phyloP scores from a whole-genome alignment of 2,797 vertebrate species.

The Lerista edwardsae region DNA sequence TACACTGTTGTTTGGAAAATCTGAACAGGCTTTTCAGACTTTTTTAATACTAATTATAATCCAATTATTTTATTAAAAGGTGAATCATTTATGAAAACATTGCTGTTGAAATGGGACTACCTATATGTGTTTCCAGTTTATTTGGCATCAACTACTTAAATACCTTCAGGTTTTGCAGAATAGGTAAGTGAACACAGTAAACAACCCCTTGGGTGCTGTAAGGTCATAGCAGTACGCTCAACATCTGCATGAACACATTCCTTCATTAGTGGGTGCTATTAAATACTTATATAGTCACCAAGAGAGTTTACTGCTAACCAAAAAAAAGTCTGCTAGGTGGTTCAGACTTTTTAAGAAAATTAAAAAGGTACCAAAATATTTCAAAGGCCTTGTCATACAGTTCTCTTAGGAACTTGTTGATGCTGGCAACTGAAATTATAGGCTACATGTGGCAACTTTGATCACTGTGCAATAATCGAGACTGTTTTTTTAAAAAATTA shows the following conservation, averaged over 20 bases:
- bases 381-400: not conserved
- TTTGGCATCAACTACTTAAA: constrained; percentile 31
- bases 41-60: constrained; percentile 45
- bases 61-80: constrained; percentile 39
- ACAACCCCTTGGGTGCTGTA: constrained; percentile 44
- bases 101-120: constrained; percentile 47
- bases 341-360: constrained; percentile 56
- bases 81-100: not conserved
- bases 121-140: constrained; percentile 30
- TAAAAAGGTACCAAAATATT: constrained; percentile 52
- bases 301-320: constrained; percentile 58
- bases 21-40: constrained; percentile 22
- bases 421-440: constrained; percentile 16
- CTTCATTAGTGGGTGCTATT: constrained; percentile 54
- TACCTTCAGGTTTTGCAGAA: constrained; percentile 43
- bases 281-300: constrained; percentile 63
- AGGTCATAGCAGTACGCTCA: constrained; percentile 56
- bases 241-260: constrained; percentile 55
- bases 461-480: constrained; percentile 35
- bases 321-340: constrained; percentile 44
- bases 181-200: constrained; percentile 48
- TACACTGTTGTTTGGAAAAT: constrained; percentile 40
- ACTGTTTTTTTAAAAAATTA: not conserved
- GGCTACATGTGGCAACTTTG: constrained; percentile 10
- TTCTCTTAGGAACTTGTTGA: constrained; percentile 45